phyloP scores from a whole-genome alignment of 1,140 invertebrate species.

The Drosophila kurseongensis region DNA sequence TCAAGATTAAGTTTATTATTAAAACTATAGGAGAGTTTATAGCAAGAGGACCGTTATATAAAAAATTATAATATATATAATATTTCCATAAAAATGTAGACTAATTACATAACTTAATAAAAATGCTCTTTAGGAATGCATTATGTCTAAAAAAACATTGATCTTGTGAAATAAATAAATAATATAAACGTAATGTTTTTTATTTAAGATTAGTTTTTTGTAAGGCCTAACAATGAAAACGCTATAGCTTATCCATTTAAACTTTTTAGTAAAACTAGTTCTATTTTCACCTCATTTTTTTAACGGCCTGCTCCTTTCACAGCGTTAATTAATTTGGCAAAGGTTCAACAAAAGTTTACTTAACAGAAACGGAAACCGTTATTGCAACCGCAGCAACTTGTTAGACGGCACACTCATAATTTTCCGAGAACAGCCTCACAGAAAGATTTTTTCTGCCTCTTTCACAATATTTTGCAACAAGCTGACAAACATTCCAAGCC shows the following conservation, averaged over 20 bases:
- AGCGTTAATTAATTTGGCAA: constrained; percentile 69
- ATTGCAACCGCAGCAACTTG: constrained; percentile 60
- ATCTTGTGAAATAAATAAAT: too few relatives aligned
- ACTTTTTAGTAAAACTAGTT: neutral
- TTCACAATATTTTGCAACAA: constrained; percentile 50
- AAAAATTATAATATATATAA: neutral
- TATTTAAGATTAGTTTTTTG: too few relatives aligned
- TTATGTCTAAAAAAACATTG: too few relatives aligned
- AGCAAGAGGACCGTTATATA: neutral
- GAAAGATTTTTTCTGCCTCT: constrained; percentile 13
- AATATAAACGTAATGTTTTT: too few relatives aligned
- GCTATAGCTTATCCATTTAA: neutral
- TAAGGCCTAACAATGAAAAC: too few relatives aligned
- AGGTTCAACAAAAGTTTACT: constrained; percentile 69
- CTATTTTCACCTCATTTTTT: constrained; percentile 7
- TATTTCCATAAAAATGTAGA: neutral
- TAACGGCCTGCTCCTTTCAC: constrained; percentile 23
- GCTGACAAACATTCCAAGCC: constrained; percentile 58
- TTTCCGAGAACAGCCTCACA: constrained; percentile 39
- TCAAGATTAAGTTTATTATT: neutral
- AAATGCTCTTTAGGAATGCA: too few relatives aligned
- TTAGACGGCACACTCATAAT: constrained; percentile 70
- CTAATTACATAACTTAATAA: too few relatives aligned
- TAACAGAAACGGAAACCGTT: constrained; percentile 67
- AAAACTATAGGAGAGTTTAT: neutral